phyloP scores from a whole-genome alignment of 30 jellyfish, hydroid and myxozoan species.

The Mastigias papua region DNA sequence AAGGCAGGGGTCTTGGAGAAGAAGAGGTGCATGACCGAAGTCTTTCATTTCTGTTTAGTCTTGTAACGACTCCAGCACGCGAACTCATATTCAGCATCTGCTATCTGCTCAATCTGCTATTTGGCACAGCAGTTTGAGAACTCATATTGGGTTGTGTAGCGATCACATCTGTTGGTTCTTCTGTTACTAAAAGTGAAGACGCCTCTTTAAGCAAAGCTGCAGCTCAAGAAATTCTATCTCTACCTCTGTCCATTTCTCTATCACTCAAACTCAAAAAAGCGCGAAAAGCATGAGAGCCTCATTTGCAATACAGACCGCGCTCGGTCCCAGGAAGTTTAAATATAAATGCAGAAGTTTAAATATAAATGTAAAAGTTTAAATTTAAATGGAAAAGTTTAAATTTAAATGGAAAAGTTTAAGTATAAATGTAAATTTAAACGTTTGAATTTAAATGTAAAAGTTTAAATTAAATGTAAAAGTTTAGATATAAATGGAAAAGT shows the following conservation, averaged over 20 bases:
- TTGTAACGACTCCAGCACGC: conserved; percentile 29
- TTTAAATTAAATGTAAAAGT: no score
- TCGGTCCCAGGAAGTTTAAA: conserved; percentile 23
- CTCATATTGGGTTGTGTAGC: conserved; percentile 22
- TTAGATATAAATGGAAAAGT: no score
- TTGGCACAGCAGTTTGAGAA: conserved; percentile 25
- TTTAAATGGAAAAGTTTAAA: no score
- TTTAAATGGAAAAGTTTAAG: no score
- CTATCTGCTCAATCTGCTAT: conserved; percentile 25
- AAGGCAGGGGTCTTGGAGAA: conserved; percentile 6
- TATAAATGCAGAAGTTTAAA: conserved; percentile 7
- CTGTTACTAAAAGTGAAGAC: conserved; percentile 39
- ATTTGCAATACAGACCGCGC: conserved; percentile 35
- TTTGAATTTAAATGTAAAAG: no score
- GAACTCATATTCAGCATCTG: conserved; percentile 33
- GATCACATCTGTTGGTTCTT: conserved; percentile 21
- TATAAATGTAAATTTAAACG: no score
- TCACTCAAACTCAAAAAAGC: background rate
- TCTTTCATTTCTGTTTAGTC: conserved; percentile 44
- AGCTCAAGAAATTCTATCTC: conserved; percentile 23
- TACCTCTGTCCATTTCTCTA: conserved; percentile 28
- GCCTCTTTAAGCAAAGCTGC: conserved; percentile 72
- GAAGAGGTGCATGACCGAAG: conserved; percentile 39
- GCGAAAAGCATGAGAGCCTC: conserved; percentile 59
- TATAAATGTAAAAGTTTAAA: background rate